Percentiles rank a stretch among this genome's conserved stretches.
Evolutionary conservation across 2,113 vertebrate species (phyloP).

Genomic region (Marmota flaviventris): DNA sequence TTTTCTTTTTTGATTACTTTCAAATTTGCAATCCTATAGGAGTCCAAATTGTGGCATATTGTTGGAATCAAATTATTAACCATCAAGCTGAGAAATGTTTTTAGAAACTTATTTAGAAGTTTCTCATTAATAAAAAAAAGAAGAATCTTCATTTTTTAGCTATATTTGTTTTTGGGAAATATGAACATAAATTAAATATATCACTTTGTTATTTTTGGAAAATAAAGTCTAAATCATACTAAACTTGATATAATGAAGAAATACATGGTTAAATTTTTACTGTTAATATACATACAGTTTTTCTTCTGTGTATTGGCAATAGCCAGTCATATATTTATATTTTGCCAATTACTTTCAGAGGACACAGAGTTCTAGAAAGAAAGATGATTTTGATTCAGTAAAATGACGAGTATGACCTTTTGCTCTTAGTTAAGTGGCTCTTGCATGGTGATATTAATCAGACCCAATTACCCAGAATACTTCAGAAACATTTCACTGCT

Average conservation of each 20-base stretch:
- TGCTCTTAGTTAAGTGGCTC: not conserved
- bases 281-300: not conserved
- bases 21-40: not conserved
- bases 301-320: slow-evolving; percentile 28
- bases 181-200: not conserved
- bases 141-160: not conserved
- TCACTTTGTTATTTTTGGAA: not conserved
- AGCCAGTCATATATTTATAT: not conserved
- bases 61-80: not conserved
- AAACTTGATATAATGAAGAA: not conserved
- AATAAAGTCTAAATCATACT: not conserved
- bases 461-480: not conserved
- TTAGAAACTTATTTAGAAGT: not conserved
- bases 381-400: not conserved
- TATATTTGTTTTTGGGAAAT: not conserved
- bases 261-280: not conserved
- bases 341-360: slow-evolving; percentile 10
- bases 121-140: not conserved
- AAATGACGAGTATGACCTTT: not conserved
- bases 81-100: not conserved
- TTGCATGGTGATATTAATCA: not conserved
- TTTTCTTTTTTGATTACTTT: not conserved
- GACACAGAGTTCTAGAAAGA: not conserved
- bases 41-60: not conserved
- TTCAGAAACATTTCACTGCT: not conserved